Conservation (phyloP, 2,113 vertebrate species). For the Eretmochelys imbricata region DNA sequence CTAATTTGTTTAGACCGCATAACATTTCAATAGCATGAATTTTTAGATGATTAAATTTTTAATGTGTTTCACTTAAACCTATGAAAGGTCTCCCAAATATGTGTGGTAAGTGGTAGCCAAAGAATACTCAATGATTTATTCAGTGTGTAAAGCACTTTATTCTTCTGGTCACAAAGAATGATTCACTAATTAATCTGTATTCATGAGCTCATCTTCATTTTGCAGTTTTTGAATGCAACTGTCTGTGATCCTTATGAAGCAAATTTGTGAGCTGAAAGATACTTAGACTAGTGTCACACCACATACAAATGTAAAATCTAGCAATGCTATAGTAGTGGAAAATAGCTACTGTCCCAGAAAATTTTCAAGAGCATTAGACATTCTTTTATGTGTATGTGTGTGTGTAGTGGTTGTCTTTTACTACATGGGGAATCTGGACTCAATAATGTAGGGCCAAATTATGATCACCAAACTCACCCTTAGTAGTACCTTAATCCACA, state of each 20-base stretch:
- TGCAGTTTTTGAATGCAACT: background rate
- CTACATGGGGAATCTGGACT: background rate
- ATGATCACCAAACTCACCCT: background rate
- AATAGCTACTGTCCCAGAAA: background rate
- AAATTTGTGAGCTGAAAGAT: background rate
- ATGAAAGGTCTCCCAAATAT: background rate
- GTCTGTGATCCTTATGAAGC: background rate
- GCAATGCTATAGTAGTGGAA: background rate
- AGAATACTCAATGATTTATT: background rate
- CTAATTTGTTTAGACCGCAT: background rate
- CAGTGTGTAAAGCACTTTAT: background rate
- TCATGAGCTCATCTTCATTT: background rate
- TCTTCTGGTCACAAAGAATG: background rate
- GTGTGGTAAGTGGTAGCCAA: background rate
- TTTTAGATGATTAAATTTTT: background rate
- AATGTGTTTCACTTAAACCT: background rate
- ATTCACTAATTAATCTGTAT: background rate
- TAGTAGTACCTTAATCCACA: background rate
- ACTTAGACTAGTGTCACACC: background rate
- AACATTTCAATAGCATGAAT: background rate
- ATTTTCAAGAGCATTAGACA: rapidly evolving
- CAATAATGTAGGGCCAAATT: background rate
- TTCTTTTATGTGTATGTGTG: background rate
- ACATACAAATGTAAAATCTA: background rate
- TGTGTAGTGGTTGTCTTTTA: background rate